Conservation (phyloP, 1,140 invertebrate genomes). For the Brachionus rubens region DNA sequence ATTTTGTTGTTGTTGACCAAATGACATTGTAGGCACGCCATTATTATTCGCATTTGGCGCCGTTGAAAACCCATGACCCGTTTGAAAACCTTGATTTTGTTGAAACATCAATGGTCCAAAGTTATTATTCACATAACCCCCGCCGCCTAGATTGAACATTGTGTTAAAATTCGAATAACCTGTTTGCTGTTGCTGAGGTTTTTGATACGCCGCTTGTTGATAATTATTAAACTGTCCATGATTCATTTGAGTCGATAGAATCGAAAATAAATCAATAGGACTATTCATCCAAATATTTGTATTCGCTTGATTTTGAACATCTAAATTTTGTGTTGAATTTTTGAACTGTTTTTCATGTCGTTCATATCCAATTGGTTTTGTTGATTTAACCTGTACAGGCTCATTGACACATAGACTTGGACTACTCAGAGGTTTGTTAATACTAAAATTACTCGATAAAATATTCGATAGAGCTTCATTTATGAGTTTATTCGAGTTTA, state of each 20-base stretch:
- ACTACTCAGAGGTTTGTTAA: conserved; percentile 4
- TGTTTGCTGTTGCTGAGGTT: too few relatives aligned
- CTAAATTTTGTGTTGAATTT: conserved; percentile 8
- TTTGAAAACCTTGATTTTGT: too few relatives aligned
- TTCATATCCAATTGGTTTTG: conserved; percentile 43
- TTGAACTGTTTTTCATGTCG: conserved; percentile 37
- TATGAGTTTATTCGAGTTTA: background rate
- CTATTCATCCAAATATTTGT: background rate
- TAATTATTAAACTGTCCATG: too few relatives aligned
- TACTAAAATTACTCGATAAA: background rate
- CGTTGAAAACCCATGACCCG: too few relatives aligned
- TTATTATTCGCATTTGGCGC: too few relatives aligned
- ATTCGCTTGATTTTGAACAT: background rate
- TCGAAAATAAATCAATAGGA: background rate
- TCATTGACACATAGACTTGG: background rate
- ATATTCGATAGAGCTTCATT: background rate
- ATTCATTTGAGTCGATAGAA: background rate
- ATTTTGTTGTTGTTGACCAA: too few relatives aligned
- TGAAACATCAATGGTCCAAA: too few relatives aligned
- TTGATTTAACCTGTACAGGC: background rate
- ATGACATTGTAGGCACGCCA: too few relatives aligned
- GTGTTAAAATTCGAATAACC: too few relatives aligned
- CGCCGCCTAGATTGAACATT: too few relatives aligned
- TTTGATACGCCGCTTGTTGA: too few relatives aligned
- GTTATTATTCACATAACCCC: too few relatives aligned